These are phyloP conservation scores for Epinephelus lanceolatus DNA, from an alignment of 2,113 vertebrate genomes.

Conservation along the genomic window DNA sequence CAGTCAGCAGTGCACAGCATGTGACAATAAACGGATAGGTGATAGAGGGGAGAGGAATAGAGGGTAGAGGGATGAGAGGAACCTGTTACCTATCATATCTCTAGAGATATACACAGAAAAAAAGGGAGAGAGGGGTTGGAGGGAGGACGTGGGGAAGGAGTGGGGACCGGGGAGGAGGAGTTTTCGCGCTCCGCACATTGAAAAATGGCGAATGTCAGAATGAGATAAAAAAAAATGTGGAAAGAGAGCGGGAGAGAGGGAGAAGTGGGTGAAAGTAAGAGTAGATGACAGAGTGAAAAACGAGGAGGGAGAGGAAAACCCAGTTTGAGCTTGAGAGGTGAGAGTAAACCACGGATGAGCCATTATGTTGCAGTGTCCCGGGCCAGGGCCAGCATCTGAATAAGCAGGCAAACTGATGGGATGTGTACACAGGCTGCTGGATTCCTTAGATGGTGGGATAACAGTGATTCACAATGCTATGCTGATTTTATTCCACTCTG, in stretches of 20 bases:
- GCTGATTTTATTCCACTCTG: slow-evolving; percentile 67
- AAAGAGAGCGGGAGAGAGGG: slow-evolving; percentile 54
- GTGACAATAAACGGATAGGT: slow-evolving; percentile 69
- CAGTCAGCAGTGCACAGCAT: slow-evolving; percentile 61
- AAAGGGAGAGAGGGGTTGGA: slow-evolving; percentile 42
- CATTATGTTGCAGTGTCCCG: slow-evolving; percentile 68
- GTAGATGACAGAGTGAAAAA: slow-evolving; percentile 85
- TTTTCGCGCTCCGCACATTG: slow-evolving; percentile 64
- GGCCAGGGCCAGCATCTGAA: slow-evolving; percentile 70
- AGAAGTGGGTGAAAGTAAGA: slow-evolving; percentile 76
- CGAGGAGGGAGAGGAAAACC: slow-evolving; percentile 78
- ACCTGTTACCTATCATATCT: slow-evolving; percentile 77
- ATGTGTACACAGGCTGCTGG: slow-evolving; percentile 51
- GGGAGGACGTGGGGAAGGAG: slow-evolving; percentile 46
- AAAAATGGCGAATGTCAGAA: slow-evolving; percentile 86
- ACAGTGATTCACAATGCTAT: slow-evolving; percentile 62
- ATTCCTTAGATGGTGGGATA: slow-evolving; percentile 64
- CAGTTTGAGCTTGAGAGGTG: slow-evolving; percentile 80
- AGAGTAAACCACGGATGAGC: slow-evolving; percentile 68
- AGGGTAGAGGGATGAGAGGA: slow-evolving; percentile 53
- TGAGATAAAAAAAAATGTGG: slow-evolving; percentile 79
- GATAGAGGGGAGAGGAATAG: slow-evolving; percentile 48
- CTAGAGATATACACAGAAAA: slow-evolving; percentile 64
- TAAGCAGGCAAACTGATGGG: slow-evolving; percentile 67
- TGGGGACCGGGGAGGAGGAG: slow-evolving; percentile 60